Conservation (phyloP, 1,140 invertebrate genomes). For the Orussus abietinus region DNA sequence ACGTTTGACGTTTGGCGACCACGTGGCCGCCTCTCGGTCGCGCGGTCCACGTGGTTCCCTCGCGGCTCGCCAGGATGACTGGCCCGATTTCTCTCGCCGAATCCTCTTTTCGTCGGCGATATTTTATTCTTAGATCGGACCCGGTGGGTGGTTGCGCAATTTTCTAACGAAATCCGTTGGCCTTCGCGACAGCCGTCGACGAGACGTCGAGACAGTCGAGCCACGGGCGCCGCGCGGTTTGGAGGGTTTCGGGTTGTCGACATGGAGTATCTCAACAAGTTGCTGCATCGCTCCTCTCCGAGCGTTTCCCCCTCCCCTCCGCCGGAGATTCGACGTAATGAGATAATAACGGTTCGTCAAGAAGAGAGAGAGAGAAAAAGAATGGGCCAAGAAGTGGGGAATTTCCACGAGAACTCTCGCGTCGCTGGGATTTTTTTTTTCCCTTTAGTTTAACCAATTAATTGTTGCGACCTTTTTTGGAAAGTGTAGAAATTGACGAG, state of each 20-base stretch:
- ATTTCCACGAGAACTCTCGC: too few species aligned
- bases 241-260: neutral
- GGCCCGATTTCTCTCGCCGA: too few species aligned
- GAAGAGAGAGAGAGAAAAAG: too few species aligned
- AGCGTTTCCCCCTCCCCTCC: conserved; percentile 21
- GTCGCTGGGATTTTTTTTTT: too few species aligned
- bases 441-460: too few species aligned
- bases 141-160: conserved; percentile 35
- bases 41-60: conserved; percentile 10
- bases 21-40: too few species aligned
- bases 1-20: too few species aligned
- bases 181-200: conserved; percentile 25
- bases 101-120: conserved; percentile 21
- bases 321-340: conserved; percentile 1
- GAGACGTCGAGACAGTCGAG: neutral
- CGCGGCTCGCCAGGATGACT: conserved; percentile 16
- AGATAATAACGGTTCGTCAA: too few species aligned
- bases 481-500: too few species aligned
- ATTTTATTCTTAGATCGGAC: conserved; percentile 39
- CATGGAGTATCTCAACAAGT: conserved; percentile 41
- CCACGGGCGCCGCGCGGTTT: neutral
- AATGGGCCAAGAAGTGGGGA: too few species aligned
- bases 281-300: conserved; percentile 28
- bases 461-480: too few species aligned
- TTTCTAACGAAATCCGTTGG: conserved; percentile 27